These are phyloP conservation scores for Sebastes iracundus DNA, from an alignment of 2,797 vertebrate genomes.

Conservation along the genomic window DNA sequence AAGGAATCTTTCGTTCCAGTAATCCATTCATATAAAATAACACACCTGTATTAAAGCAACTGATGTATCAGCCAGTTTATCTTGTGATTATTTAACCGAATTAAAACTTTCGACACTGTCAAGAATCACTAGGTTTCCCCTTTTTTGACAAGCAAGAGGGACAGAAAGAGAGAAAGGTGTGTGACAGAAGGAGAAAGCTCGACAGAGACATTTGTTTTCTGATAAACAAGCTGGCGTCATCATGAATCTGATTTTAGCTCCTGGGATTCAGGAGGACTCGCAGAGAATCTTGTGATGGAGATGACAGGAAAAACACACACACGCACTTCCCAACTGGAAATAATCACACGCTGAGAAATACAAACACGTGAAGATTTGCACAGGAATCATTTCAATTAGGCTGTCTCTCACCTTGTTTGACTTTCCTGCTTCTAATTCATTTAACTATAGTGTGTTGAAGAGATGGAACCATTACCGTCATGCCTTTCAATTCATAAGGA, in stretches of 20 bases:
- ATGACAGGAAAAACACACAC: constrained; percentile 52
- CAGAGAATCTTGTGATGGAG: constrained; percentile 63
- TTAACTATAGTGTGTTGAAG: neutral
- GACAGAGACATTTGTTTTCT: constrained; percentile 62
- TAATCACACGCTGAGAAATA: neutral
- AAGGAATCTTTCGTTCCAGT: constrained; percentile 6
- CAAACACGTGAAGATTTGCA: neutral
- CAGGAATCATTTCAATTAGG: neutral
- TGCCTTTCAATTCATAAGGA: neutral
- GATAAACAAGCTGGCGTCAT: constrained; percentile 60
- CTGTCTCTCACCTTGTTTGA: neutral
- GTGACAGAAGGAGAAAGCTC: constrained; percentile 6
- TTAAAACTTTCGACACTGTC: neutral
- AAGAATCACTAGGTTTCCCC: neutral
- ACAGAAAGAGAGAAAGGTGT: neutral
- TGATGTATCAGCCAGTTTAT: neutral
- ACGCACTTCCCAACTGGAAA: constrained; percentile 16
- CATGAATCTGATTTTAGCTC: constrained; percentile 68
- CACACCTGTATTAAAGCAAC: neutral
- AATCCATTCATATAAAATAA: constrained; percentile 6
- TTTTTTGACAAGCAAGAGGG: neutral
- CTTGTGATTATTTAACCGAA: neutral
- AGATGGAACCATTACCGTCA: neutral
- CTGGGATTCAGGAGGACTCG: constrained; percentile 56
- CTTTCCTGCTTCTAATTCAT: neutral